phyloP scores from a whole-genome alignment of 2,113 vertebrate genomes.

The Pycnonotus jocosus region DNA sequence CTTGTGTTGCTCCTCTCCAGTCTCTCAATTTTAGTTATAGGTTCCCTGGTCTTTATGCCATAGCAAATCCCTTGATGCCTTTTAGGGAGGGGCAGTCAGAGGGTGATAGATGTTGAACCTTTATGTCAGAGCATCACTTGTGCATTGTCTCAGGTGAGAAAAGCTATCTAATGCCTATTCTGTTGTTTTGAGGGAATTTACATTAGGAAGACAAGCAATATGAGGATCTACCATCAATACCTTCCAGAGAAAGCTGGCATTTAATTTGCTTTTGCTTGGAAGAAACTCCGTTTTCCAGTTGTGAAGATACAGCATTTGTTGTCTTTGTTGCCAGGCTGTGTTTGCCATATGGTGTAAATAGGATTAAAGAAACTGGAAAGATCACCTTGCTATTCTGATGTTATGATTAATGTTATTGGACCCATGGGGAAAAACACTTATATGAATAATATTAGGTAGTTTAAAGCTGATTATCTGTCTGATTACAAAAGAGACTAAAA shows the following conservation, averaged over 20 bases:
- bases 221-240: neutral
- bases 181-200: neutral
- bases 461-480: constrained; percentile 40
- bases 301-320: neutral
- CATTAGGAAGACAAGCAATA: neutral
- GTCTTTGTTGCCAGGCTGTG: neutral
- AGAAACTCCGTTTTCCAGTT: neutral
- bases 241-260: neutral
- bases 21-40: no score
- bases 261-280: neutral
- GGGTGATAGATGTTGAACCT: accelerated
- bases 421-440: neutral
- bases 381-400: constrained; percentile 41
- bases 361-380: constrained; percentile 28
- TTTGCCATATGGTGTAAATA: constrained; percentile 8
- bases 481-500: constrained; percentile 21
- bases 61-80: neutral
- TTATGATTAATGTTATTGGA: constrained; percentile 27
- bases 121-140: neutral
- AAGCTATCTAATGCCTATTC: neutral
- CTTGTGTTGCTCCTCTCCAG: no score
- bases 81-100: neutral
- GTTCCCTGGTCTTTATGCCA: no score
- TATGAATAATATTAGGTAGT: neutral
- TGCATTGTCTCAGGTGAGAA: neutral